Evolutionary conservation across 2,888 invertebrate species (phyloP), one percentile per base, ranked within the genome.

Genomic region (Ischnus inquisitorius): DNA sequence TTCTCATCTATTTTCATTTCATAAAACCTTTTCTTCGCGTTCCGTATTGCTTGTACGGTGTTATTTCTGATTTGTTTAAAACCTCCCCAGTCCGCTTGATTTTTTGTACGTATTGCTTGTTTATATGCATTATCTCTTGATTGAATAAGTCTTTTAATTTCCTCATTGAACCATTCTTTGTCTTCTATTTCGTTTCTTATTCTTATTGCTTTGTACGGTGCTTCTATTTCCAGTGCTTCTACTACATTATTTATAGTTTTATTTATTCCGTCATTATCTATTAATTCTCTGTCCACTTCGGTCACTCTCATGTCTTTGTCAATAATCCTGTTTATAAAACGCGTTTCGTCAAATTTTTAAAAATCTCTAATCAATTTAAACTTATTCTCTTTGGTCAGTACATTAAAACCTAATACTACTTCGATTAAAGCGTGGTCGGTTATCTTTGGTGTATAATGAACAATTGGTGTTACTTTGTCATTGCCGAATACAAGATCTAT

Each of bases 1-100:
- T 79, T 79, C 2, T 51, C 28, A 16, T 64, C 71, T 60, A 79
- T 79, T 41, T 62, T 34, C 12, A 10, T n/a, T 60, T 79, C 69
- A 34, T 62, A 62, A 12, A 48, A 62, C 16, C 8, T 22, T 62
- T 74, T 74, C 28, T 74, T 74, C 10, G 34, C 39, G 1, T 16
- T 5, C 6, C 79, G 57, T 48, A 71, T 60, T 34, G 43, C 8
- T 10, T 19, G 71, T 12, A 79, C 51, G 10, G 46, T 25, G 1
- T 60, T 10, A n/a, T 79, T 71, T 62, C 71, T 79, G 25, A 46
- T 19, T 39, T 16, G 25, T 28, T 41, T 67, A 34, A 19, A 39
- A 16, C 12, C 5, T 46, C 62, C 2, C 68, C 68, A 51, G 3
- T 51, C 16, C 8, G 41, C 2, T 12, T 69, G 43, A 1, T 3